phyloP scores from a whole-genome alignment of 2,888 invertebrate genomes.

The Latrodectus hesperus region DNA sequence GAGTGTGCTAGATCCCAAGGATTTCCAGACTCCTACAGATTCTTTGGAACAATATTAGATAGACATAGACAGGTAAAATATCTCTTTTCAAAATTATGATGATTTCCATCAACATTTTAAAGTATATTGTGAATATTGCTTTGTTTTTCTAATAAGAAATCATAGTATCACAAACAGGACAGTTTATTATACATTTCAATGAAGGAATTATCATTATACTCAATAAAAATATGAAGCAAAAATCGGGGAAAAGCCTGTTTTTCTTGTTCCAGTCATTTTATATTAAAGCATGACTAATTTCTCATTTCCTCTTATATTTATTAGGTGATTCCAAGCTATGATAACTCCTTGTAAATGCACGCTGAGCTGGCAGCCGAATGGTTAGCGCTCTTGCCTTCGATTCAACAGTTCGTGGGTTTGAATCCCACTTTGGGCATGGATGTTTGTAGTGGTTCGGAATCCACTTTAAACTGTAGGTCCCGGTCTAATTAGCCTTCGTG shows the following conservation, averaged over 20 bases:
- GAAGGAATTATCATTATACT: not conserved
- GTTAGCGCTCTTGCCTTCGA: too few species aligned
- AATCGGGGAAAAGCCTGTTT: not conserved
- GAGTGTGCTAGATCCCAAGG: conserved; percentile 92
- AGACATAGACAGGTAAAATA: conserved; percentile 83
- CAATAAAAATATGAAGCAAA: not conserved
- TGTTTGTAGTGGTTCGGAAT: too few species aligned
- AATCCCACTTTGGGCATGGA: too few species aligned
- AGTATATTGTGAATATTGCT: not conserved
- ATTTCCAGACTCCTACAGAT: conserved; percentile 85
- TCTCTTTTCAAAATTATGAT: not conserved
- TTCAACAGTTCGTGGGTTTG: too few species aligned
- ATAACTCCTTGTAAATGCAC: too few species aligned
- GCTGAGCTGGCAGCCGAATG: too few species aligned
- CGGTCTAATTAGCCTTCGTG: too few species aligned
- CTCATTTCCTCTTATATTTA: too few species aligned
- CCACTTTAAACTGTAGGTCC: too few species aligned
- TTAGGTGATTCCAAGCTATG: too few species aligned
- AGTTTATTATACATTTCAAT: not conserved
- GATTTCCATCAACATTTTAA: not conserved
- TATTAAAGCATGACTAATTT: too few species aligned
- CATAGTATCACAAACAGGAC: not conserved
- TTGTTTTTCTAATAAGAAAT: not conserved
- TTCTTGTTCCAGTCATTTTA: not conserved
- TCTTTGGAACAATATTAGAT: conserved; percentile 84